Evolutionary conservation across 92 coral and sea anemone genomes (phyloP).

Genomic region (Zoanthus sansibaricus): DNA sequence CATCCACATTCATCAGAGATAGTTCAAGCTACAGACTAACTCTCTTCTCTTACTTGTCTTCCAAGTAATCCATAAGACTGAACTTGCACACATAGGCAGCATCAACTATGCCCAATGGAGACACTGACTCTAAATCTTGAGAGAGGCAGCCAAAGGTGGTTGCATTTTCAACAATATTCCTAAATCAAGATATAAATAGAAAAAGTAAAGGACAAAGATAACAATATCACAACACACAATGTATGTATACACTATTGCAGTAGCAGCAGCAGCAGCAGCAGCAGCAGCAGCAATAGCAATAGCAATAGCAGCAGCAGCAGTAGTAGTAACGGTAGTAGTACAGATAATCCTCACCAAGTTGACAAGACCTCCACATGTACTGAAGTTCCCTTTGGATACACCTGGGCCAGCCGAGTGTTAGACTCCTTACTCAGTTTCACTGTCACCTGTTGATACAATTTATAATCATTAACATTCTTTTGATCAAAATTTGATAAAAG

Average conservation of each 20-base stretch:
- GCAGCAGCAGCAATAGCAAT: neutral
- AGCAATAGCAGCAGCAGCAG: no score
- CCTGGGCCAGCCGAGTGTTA: constrained; percentile 92
- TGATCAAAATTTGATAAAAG: neutral
- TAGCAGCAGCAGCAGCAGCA: neutral
- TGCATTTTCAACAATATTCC: constrained; percentile 83
- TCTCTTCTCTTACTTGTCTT: constrained; percentile 89
- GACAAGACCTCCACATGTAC: constrained; percentile 95
- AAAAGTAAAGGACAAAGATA: no score
- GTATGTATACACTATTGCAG: no score
- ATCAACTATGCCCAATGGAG: constrained; percentile 81
- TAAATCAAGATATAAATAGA: constrained; percentile 11
- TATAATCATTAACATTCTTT: neutral
- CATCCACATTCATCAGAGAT: neutral
- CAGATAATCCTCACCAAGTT: constrained; percentile 74
- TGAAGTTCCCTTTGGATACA: constrained; percentile 88
- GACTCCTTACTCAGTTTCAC: constrained; percentile 85
- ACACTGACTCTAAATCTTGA: constrained; percentile 70
- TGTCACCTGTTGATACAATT: constrained; percentile 66
- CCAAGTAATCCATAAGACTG: constrained; percentile 96
- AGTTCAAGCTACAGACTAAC: neutral
- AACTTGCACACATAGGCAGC: constrained; percentile 85
- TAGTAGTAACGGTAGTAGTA: neutral
- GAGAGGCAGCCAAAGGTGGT: constrained; percentile 80
- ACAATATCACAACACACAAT: neutral